Evolutionary conservation across 2,113 vertebrate genomes (phyloP).

Genomic region (Anguilla rostrata): DNA sequence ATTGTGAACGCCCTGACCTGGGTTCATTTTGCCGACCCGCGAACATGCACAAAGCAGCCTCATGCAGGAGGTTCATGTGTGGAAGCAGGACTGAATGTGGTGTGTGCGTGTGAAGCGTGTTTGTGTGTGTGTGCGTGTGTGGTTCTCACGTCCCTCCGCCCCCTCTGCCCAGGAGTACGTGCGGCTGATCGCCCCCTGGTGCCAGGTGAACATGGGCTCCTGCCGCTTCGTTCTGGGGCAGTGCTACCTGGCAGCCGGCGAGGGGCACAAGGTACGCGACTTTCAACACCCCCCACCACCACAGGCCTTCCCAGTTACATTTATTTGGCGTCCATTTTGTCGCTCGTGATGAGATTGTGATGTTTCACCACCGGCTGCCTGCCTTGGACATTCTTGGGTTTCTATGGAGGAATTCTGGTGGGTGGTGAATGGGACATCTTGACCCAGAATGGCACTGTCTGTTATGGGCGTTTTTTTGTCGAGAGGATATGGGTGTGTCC

Average conservation of each 20-base stretch:
- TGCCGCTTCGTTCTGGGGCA: slow-evolving; percentile 90
- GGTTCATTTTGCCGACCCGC: no score
- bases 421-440: background rate
- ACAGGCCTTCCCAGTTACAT: background rate
- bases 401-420: no score
- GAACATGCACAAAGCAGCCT: no score
- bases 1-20: no score
- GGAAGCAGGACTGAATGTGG: no score
- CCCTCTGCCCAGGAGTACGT: slow-evolving; percentile 79
- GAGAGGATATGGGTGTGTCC: background rate
- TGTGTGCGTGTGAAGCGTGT: no score
- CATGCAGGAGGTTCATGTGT: no score
- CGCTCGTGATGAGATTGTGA: no score
- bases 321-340: background rate
- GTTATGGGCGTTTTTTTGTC: background rate
- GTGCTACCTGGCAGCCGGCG: slow-evolving; percentile 87
- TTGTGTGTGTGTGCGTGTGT: no score
- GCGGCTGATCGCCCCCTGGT: slow-evolving; percentile 85
- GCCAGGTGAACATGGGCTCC: slow-evolving; percentile 90
- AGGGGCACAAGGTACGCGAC: slow-evolving; percentile 86
- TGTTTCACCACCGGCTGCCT: no score
- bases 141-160: background rate
- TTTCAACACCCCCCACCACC: background rate
- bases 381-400: no score
- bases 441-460: background rate